Conservation (phyloP, 2,888 invertebrate species). For the Lathronympha strigana region DNA sequence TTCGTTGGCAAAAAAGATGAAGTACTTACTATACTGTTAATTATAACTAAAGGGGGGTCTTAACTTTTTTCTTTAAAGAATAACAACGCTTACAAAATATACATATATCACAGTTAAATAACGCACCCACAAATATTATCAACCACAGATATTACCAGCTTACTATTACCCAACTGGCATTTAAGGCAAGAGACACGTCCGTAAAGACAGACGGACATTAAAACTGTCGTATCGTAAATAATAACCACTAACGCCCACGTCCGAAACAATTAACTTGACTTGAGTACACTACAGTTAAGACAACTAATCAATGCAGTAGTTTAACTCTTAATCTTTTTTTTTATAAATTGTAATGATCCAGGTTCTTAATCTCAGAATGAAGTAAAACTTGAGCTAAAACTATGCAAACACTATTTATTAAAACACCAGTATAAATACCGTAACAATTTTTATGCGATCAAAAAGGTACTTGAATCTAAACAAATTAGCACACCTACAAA, state of each 20-base stretch:
- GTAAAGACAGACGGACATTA: slow-evolving; percentile 22
- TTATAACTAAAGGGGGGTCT: too few species aligned
- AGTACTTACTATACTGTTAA: too few species aligned
- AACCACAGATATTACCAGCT: neutral
- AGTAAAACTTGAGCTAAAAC: too few species aligned
- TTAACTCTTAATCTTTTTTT: slow-evolving; percentile 1
- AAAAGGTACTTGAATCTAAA: too few species aligned
- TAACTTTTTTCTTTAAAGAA: too few species aligned
- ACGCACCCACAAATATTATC: neutral
- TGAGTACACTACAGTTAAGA: neutral
- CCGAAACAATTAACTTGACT: slow-evolving; percentile 27
- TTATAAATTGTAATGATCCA: too few species aligned
- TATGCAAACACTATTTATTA: too few species aligned
- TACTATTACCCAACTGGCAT: slow-evolving; percentile 20
- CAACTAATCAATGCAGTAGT: slow-evolving; percentile 2
- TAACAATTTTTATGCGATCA: too few species aligned
- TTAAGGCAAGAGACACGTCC: slow-evolving; percentile 17
- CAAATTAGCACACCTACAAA: too few species aligned
- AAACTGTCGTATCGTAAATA: slow-evolving; percentile 32
- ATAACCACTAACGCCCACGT: slow-evolving; percentile 32
- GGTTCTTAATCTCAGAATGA: too few species aligned
- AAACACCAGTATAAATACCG: too few species aligned
- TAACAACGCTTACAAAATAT: neutral
- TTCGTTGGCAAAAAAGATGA: too few species aligned
- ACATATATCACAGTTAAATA: neutral